phyloP scores from a whole-genome alignment of 2,888 invertebrate species.

The Lycophotia porphyrea region DNA sequence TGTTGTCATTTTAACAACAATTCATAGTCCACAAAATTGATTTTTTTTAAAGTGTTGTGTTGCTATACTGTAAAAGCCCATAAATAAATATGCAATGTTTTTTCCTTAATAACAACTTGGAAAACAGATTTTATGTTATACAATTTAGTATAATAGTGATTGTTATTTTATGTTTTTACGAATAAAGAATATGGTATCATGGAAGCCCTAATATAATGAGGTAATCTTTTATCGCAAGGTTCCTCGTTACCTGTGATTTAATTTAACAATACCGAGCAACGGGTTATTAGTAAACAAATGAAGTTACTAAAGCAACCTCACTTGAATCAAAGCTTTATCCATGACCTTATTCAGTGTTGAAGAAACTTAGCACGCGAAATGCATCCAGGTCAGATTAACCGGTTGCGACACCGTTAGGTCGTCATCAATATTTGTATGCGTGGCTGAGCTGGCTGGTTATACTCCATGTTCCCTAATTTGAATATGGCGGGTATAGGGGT shows the following conservation, averaged over 20 bases:
- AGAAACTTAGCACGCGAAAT: slow-evolving; percentile 24
- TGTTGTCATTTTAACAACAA: background rate
- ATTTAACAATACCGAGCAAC: background rate
- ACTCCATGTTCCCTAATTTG: background rate
- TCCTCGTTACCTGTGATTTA: background rate
- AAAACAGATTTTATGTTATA: no score
- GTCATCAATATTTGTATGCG: background rate
- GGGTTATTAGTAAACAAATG: background rate
- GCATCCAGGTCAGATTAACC: slow-evolving; percentile 33
- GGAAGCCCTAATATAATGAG: background rate
- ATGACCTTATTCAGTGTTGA: slow-evolving; percentile 24
- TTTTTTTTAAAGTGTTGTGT: background rate
- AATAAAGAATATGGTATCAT: background rate
- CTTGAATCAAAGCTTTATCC: slow-evolving; percentile 1
- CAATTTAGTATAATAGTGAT: background rate
- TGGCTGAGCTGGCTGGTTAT: background rate
- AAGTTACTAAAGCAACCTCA: background rate
- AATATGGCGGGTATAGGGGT: no score
- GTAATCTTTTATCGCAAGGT: background rate
- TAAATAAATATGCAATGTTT: background rate
- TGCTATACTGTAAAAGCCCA: background rate
- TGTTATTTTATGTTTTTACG: background rate
- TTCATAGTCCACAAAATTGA: background rate
- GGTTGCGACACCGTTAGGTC: slow-evolving; percentile 7
- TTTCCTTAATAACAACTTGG: no score